Evolutionary conservation across 2,888 invertebrate genomes (phyloP).

Genomic region (Synergus japonicus): DNA sequence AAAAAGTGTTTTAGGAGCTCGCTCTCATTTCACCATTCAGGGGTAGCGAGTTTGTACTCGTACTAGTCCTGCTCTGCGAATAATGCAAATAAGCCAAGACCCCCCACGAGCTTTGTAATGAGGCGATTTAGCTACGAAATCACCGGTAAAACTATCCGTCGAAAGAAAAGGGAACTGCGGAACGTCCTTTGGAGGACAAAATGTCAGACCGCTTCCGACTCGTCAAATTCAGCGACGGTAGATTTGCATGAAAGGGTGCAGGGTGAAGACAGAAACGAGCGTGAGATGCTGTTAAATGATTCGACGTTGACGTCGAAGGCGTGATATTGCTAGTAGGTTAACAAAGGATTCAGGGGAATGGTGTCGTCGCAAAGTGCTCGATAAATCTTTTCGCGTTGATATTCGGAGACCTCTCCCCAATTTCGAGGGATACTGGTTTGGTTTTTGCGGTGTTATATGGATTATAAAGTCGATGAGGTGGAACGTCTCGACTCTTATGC

Average conservation of each 20-base stretch:
- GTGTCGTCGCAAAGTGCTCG: conserved; percentile 30
- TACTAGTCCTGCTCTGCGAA: conserved; percentile 63
- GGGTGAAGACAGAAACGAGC: conserved; percentile 43
- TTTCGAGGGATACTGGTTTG: background rate
- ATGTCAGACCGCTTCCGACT: conserved; percentile 49
- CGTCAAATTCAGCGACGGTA: conserved; percentile 57
- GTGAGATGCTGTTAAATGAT: conserved; percentile 56
- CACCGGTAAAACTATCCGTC: conserved; percentile 61
- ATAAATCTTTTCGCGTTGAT: conserved; percentile 43
- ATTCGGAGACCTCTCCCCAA: background rate
- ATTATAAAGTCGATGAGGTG: conserved; percentile 54
- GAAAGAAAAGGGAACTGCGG: conserved; percentile 51
- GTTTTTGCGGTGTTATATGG: conserved; percentile 41
- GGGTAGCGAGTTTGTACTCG: conserved; percentile 27
- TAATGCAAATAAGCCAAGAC: conserved; percentile 72
- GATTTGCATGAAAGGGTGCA: conserved; percentile 57
- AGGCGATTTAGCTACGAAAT: conserved; percentile 76
- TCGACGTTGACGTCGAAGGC: conserved; percentile 63
- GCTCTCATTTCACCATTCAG: conserved; percentile 48
- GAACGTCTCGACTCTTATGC: conserved; percentile 50
- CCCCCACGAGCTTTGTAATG: conserved; percentile 74
- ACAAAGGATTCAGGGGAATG: conserved; percentile 58
- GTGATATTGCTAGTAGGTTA: conserved; percentile 64
- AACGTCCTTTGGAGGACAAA: conserved; percentile 3
- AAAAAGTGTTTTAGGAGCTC: conserved; percentile 61